Evolutionary conservation across 37 sponge, comb jelly and placozoan genomes (phyloP).

Genomic region (Chondrosia reniformis): DNA sequence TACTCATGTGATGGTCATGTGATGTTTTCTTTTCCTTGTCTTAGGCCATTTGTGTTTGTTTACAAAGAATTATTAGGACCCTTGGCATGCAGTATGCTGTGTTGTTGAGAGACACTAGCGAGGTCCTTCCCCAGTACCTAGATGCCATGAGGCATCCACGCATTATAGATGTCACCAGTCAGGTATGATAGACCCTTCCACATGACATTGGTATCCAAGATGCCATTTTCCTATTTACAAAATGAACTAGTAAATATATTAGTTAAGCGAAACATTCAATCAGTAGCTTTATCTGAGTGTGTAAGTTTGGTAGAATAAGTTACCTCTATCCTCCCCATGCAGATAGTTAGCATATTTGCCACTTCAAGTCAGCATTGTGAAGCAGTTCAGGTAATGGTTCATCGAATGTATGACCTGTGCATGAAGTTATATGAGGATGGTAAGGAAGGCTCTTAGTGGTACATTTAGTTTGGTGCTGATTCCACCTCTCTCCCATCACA

Average conservation of each 20-base stretch:
- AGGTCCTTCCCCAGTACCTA: conserved; percentile 61
- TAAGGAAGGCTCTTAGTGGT: too few species aligned
- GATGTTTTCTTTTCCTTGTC: neutral
- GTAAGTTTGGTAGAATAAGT: too few species aligned
- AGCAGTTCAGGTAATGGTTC: conserved; percentile 26
- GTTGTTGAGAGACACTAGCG: conserved; percentile 49
- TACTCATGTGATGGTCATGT: neutral
- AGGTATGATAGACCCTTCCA: conserved; percentile 29
- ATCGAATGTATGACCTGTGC: conserved; percentile 29
- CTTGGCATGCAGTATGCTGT: conserved; percentile 48
- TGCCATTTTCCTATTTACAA: too few species aligned
- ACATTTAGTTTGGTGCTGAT: too few species aligned
- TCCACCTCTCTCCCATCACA: neutral
- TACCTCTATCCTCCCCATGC: too few species aligned
- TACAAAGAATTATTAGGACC: conserved; percentile 36
- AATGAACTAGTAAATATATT: too few species aligned
- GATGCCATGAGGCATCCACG: conserved; percentile 45
- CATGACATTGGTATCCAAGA: too few species aligned
- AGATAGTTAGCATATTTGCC: too few species aligned
- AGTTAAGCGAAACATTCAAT: too few species aligned
- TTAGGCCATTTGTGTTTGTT: conserved; percentile 51
- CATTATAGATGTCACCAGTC: conserved; percentile 44
- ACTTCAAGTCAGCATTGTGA: neutral
- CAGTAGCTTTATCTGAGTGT: too few species aligned
- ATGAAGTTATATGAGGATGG: conserved; percentile 35